Conservation (phyloP, 1,140 invertebrate species). For the Marisa cornuarietis region DNA sequence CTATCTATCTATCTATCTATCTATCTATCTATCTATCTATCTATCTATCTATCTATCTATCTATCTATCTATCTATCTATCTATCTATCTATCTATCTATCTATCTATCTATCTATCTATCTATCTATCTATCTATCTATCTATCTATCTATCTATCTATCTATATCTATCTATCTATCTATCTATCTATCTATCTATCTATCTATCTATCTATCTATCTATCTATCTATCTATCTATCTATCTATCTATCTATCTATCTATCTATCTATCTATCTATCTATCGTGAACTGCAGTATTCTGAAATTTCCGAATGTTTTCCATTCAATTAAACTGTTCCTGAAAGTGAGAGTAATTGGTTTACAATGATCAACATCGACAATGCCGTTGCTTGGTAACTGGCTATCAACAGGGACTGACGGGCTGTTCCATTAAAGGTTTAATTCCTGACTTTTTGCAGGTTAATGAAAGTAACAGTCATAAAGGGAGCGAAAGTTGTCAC, state of each 20-base stretch:
- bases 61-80: too few relatives aligned
- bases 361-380: too few relatives aligned
- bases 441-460: too few relatives aligned
- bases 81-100: neutral
- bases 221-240: neutral
- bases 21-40: neutral
- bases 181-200: constrained; percentile 1
- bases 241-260: neutral
- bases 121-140: neutral
- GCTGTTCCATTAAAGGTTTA: too few relatives aligned
- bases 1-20: neutral
- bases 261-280: neutral
- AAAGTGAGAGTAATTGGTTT: too few relatives aligned
- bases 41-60: neutral
- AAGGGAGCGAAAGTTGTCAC: too few relatives aligned
- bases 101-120: neutral
- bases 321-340: too few relatives aligned
- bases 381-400: too few relatives aligned
- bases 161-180: too few relatives aligned
- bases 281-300: neutral
- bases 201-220: neutral
- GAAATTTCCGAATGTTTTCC: too few relatives aligned
- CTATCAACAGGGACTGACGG: too few relatives aligned
- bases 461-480: too few relatives aligned
- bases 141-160: neutral